phyloP scores from a whole-genome alignment of 1,140 invertebrate species.

The Camponotus vicinus region DNA sequence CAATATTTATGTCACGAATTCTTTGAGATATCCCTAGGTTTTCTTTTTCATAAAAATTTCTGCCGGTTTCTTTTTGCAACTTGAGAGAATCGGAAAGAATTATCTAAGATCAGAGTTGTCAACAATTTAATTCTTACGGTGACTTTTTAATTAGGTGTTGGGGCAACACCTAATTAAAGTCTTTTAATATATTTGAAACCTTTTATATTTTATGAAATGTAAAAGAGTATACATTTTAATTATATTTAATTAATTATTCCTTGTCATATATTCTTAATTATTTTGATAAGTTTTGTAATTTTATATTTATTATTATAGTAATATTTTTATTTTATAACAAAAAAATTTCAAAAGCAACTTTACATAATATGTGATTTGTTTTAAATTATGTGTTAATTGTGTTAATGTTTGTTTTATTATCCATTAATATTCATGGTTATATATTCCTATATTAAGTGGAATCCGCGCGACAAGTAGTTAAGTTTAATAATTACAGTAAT shows the following conservation, averaged over 20 bases:
- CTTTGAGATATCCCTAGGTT: constrained; percentile 15
- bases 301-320: background rate
- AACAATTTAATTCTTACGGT: constrained; percentile 19
- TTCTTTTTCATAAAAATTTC: constrained; percentile 13
- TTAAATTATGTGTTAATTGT: constrained; percentile 1
- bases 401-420: constrained; percentile 27
- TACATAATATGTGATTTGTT: background rate
- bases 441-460: constrained; percentile 15
- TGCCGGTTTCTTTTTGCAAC: constrained; percentile 33
- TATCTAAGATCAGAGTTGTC: constrained; percentile 22
- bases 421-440: constrained; percentile 1
- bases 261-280: background rate
- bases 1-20: constrained; percentile 75
- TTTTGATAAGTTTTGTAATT: background rate
- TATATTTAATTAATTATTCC: background rate
- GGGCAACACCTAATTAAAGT: constrained; percentile 22
- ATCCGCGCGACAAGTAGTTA: constrained; percentile 13
- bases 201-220: constrained; percentile 1
- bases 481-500: constrained; percentile 27
- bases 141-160: constrained; percentile 39
- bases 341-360: background rate
- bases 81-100: constrained; percentile 34
- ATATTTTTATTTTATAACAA: constrained; percentile 2
- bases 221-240: background rate
- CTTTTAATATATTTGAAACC: background rate